Evolutionary conservation across 2,888 invertebrate genomes (phyloP).

Genomic region (Tillus elongatus): DNA sequence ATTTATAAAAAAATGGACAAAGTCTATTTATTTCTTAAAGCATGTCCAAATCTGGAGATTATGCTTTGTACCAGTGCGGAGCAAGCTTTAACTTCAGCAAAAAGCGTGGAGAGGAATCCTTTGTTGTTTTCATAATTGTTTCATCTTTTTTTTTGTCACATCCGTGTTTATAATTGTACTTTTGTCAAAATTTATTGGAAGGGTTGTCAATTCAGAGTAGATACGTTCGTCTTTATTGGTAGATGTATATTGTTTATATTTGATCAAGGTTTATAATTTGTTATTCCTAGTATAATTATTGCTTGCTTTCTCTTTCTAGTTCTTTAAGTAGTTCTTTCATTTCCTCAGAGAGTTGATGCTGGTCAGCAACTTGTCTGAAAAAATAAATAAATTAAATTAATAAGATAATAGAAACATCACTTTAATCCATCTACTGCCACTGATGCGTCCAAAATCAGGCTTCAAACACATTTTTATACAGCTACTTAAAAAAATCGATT

Average conservation of each 20-base stretch:
- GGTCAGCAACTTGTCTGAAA: conserved; percentile 35
- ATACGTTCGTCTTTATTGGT: conserved; percentile 16
- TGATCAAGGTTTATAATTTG: conserved; percentile 3
- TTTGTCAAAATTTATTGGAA: conserved; percentile 10
- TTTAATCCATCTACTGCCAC: no score
- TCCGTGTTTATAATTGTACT: conserved; percentile 15
- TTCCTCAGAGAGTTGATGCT: conserved; percentile 40
- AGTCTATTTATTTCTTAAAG: not conserved
- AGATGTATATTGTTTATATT: conserved; percentile 18
- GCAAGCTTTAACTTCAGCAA: not conserved
- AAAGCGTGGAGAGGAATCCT: conserved; percentile 2
- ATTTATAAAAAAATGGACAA: conserved; percentile 1
- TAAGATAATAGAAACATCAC: no score
- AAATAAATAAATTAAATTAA: conserved; percentile 14
- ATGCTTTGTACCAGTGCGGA: not conserved
- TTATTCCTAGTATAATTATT: conserved; percentile 24
- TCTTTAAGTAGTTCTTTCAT: conserved; percentile 40
- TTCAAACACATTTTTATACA: no score
- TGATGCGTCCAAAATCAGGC: no score
- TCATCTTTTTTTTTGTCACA: not conserved
- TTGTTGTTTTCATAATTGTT: conserved; percentile 5
- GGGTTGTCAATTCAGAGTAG: conserved; percentile 9
- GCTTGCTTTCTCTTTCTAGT: conserved; percentile 38
- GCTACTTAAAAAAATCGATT: no score
- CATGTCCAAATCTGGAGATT: not conserved